These are phyloP conservation scores for Hormaphis cornu DNA, from an alignment of 1,140 invertebrate species.

Conservation along the genomic window DNA sequence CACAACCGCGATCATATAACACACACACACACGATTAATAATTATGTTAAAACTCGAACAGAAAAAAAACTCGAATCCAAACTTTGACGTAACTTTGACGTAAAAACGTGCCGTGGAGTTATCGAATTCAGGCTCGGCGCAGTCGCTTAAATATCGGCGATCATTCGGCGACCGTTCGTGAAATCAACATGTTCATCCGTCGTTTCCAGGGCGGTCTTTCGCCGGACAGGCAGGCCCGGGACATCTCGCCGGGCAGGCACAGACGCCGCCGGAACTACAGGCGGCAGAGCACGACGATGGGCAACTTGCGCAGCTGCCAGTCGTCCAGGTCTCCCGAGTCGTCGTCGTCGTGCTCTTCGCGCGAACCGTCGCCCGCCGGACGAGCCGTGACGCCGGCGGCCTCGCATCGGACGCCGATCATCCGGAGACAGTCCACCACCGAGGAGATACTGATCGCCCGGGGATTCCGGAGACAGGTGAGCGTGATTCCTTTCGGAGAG, in stretches of 20 bases:
- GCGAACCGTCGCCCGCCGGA: slow-evolving; percentile 42
- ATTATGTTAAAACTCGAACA: too few species aligned
- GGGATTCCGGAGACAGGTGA: slow-evolving; percentile 66
- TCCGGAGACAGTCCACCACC: slow-evolving; percentile 76
- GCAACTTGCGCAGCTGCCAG: slow-evolving; percentile 41
- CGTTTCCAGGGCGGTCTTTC: slow-evolving; percentile 51
- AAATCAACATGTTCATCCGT: too few species aligned
- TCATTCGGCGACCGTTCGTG: neutral
- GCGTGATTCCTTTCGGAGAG: neutral
- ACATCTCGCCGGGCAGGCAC: slow-evolving; percentile 44
- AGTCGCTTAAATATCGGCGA: too few species aligned
- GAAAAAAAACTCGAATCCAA: too few species aligned
- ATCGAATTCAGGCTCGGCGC: too few species aligned
- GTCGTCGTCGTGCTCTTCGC: slow-evolving; percentile 62
- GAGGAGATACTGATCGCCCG: slow-evolving; percentile 83
- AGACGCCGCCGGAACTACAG: slow-evolving; percentile 55
- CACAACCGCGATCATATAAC: too few species aligned
- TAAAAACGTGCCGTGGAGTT: too few species aligned
- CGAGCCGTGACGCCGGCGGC: slow-evolving; percentile 44
- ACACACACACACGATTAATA: too few species aligned
- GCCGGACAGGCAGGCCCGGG: slow-evolving; percentile 55
- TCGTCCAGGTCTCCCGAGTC: slow-evolving; percentile 55
- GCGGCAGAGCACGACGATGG: slow-evolving; percentile 69
- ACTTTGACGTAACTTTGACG: too few species aligned
- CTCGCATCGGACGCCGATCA: slow-evolving; percentile 49